Conservation (phyloP, 2,888 invertebrate species). For the Plebejus anna region DNA sequence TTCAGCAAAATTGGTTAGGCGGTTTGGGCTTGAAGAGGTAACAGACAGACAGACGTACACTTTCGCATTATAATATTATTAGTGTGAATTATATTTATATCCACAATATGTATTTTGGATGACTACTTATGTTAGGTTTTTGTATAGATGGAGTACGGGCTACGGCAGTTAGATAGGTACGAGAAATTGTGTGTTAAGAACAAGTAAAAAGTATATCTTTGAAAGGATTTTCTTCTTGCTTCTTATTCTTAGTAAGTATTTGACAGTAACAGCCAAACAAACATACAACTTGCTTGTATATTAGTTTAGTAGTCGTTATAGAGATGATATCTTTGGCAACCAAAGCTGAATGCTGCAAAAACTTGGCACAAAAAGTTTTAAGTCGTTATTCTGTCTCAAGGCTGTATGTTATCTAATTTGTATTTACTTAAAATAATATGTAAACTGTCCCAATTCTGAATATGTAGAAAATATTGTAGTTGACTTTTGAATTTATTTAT, state of each 20-base stretch:
- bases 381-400: neutral
- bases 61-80: too few relatives aligned
- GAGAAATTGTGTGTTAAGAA: too few relatives aligned
- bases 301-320: neutral
- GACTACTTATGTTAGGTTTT: too few relatives aligned
- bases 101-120: too few relatives aligned
- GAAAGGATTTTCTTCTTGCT: too few relatives aligned
- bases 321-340: neutral
- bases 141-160: too few relatives aligned
- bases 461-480: neutral
- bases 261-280: neutral
- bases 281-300: neutral
- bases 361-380: neutral
- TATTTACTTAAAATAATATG: neutral
- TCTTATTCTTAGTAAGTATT: neutral
- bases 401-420: conserved; percentile 4
- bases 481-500: neutral
- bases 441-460: neutral
- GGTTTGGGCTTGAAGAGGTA: too few relatives aligned
- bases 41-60: too few relatives aligned
- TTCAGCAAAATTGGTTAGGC: too few relatives aligned
- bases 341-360: neutral
- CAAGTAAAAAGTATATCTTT: too few relatives aligned
- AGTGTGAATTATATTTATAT: too few relatives aligned
- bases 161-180: too few relatives aligned